Evolutionary conservation across 1,140 invertebrate genomes (phyloP), one percentile per base, ranked within the genome.

Genomic region (Sitophilus oryzae): DNA sequence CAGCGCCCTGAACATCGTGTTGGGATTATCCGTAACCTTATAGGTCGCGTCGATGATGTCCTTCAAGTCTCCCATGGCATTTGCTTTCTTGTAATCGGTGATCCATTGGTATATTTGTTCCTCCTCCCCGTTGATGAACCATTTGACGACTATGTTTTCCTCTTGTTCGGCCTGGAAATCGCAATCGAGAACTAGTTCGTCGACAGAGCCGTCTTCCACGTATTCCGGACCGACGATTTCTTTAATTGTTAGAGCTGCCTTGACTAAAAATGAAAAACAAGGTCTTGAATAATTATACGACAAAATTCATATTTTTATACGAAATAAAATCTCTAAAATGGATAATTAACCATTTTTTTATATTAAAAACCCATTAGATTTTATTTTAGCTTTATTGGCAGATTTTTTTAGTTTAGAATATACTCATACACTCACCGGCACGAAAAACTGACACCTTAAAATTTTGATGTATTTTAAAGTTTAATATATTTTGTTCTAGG

Each of bases 71-170:
- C 58, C 54, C 30, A 56, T 43, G 2, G 53, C 55, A 19, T 50
- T 60, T 0, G 57, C 57, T 1, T 42, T 25, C 0, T 19, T 18
- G 15, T 22, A 46, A 1, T 44, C 40, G 16, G 48, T 36, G 21
- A 68, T 57, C 66, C 66, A 68, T 45, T 68, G 66, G 42, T 66
- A 68, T 3, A 68, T 63, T 44, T 59, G 55, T 15, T 65, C 51
- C 15, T 52, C 48, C 11, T 59, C 18, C 8, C 61, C 63, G 36
- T 67, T 61, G 41, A 56, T 59, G 25, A 63, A 68, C 66, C 66
- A 68, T 59, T 66, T 68, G 8, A 68, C 38, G 18, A 52, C 62
- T n/a, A 61, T 37, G 6, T 60, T 62, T 0, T 52, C 52, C 34
- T 63, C 58, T 23, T 51, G 52, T 21, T 37, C 11, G 1, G 61